Conservation (phyloP, 2,797 vertebrate genomes). For the Danio albolineatus region DNA sequence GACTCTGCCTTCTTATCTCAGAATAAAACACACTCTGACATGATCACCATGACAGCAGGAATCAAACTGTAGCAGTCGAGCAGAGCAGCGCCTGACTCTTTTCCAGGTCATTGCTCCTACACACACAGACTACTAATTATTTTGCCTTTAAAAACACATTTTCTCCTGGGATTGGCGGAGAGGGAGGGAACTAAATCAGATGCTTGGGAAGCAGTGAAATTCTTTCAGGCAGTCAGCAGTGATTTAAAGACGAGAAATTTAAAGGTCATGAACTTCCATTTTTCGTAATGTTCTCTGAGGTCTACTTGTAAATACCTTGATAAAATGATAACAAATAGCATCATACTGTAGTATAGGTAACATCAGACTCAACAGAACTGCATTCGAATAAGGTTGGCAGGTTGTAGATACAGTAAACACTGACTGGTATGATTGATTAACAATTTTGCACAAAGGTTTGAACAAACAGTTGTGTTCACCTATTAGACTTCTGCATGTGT, state of each 20-base stretch:
- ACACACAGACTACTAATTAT: constrained; percentile 50
- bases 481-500: too few species aligned
- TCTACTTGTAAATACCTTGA: too few species aligned
- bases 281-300: too few species aligned
- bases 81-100: constrained; percentile 28
- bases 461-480: too few species aligned
- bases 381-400: too few species aligned
- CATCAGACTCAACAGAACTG: too few species aligned
- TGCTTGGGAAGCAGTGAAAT: not conserved
- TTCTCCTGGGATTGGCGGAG: not conserved
- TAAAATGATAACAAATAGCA: too few species aligned
- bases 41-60: constrained; percentile 44
- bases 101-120: constrained; percentile 38
- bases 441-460: too few species aligned
- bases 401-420: too few species aligned
- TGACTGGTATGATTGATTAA: too few species aligned
- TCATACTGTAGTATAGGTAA: too few species aligned
- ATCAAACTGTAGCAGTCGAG: constrained; percentile 36
- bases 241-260: constrained; percentile 7
- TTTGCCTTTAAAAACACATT: constrained; percentile 11
- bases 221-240: not conserved
- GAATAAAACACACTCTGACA: constrained; percentile 46
- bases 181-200: constrained; percentile 7
- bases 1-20: constrained; percentile 43
- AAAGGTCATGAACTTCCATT: not conserved